A percentile compares a stretch with the other conserved stretches of the same genome.
phyloP scores from a whole-genome alignment of 2,888 invertebrate species.

The Chironomus riparius region DNA sequence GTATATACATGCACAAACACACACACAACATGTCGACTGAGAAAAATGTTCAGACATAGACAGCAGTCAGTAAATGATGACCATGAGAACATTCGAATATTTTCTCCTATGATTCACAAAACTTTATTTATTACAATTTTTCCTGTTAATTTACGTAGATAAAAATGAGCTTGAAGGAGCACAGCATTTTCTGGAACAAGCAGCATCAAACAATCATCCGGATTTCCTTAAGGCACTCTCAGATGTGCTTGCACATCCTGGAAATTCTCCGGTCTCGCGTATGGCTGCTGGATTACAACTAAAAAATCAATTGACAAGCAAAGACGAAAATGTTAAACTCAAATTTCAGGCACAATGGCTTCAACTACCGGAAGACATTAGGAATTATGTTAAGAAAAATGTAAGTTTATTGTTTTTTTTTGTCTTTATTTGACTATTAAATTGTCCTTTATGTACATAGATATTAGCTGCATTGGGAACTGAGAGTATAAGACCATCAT shows the following conservation, averaged over 20 bases:
- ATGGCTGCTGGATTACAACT: conserved; percentile 98
- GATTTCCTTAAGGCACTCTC: conserved; percentile 90
- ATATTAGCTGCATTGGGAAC: conserved; percentile 90
- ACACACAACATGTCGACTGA: background rate
- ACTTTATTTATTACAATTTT: too few species aligned
- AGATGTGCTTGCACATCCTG: conserved; percentile 80
- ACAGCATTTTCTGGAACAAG: conserved; percentile 85
- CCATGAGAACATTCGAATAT: background rate
- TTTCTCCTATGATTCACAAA: background rate
- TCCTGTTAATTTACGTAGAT: conserved; percentile 49
- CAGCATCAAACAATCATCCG: conserved; percentile 82
- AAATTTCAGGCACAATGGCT: conserved; percentile 92
- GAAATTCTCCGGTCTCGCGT: conserved; percentile 86
- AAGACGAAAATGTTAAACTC: conserved; percentile 71
- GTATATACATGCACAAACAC: background rate
- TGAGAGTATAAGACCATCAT: conserved; percentile 89
- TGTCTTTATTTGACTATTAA: too few species aligned
- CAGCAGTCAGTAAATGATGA: background rate
- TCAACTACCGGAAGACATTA: conserved; percentile 73
- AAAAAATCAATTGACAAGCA: conserved; percentile 95
- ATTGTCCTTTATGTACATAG: conserved; percentile 49
- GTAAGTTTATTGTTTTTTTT: conserved; percentile 48
- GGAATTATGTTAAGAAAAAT: conserved; percentile 88
- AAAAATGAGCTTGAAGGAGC: conserved; percentile 91
- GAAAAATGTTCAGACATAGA: too few species aligned